Base-by-base conservation (phyloP, 2,888 invertebrate species). In the Noctua janthe region DNA sequence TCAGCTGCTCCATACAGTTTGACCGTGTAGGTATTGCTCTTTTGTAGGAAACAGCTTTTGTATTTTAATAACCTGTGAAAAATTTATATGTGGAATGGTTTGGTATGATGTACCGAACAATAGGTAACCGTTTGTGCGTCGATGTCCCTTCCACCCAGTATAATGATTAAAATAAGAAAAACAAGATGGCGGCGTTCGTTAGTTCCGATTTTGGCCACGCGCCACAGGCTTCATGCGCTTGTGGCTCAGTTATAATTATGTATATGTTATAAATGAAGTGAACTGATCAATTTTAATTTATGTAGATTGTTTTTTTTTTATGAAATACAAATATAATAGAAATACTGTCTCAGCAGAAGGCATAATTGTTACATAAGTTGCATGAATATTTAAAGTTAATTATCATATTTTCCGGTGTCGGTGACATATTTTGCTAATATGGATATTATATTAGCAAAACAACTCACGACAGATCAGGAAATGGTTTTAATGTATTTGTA, bases 341-440 rank as follows among this genome's bases (percentile, higher is more conserved):
- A 59, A 69, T 0, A 72, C 20, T 74, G 64, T 47, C 69, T 29
- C 15, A 69, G 17, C 2, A 49, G 35, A 39, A 49, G 62, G 39
- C 15, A 39, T 74, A 72, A 74, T 56, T 51, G 20, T 66, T 66
- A 66, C 35, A 66, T 66, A 66, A 66, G 20, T 15, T 71, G 56
- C 49, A 51, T 77, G 23, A 85, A 84, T 84, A 75, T 73, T 73
- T 59, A 78, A 54, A 39, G 13, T 15, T 64, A 64, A 75, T 78
- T 78, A 59, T 54, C 23, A 75, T 29, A 54, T 20, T 64, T 71
- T 64, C 23, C n/a, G 80, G 59, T 62, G 20, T 47, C 35, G 35
- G 35, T 35, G 35, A 1, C 3, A 56, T 15, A 29, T 67, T 79
- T 80, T 1, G 10, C 10, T 35, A 17, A 51, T 79, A 80, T 71